A percentile compares a stretch with the other conserved stretches of the same genome.
Evolutionary conservation across 2,888 invertebrate genomes (phyloP).

Genomic region (Drosophila merina): DNA sequence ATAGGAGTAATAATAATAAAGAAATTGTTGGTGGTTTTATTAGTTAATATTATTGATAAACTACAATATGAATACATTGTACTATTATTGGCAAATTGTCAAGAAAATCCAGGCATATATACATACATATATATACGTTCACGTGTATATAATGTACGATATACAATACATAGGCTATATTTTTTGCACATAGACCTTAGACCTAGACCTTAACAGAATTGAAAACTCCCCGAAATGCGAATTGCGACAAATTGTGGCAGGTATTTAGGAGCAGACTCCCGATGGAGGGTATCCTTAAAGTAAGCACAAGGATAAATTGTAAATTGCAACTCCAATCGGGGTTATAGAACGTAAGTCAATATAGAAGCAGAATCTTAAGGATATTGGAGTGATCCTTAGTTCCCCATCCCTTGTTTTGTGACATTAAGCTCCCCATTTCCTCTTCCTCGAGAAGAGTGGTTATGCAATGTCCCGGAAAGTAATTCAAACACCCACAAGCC

Average conservation of each 20-base stretch:
- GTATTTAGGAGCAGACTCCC: conserved; percentile 11
- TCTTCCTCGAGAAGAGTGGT: neutral
- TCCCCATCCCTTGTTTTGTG: conserved; percentile 4
- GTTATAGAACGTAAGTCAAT: conserved; percentile 55
- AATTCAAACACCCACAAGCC: conserved; percentile 36
- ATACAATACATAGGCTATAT: conserved; percentile 65
- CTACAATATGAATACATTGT: conserved; percentile 37
- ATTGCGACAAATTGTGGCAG: conserved; percentile 23
- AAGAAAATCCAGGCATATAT: conserved; percentile 48
- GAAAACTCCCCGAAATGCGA: conserved; percentile 21
- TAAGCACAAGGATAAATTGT: conserved; percentile 47
- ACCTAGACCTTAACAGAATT: conserved; percentile 57
- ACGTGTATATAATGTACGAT: conserved; percentile 72
- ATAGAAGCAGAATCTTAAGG: neutral
- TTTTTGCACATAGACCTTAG: conserved; percentile 74
- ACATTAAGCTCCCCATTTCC: neutral
- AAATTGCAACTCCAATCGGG: conserved; percentile 52
- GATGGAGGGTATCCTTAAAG: neutral
- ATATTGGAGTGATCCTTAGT: neutral
- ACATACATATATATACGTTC: conserved; percentile 53
- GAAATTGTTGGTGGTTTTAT: conserved; percentile 70
- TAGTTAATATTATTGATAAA: conserved; percentile 46
- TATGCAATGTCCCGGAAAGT: conserved; percentile 15
- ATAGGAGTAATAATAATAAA: conserved; percentile 37
- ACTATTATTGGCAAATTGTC: conserved; percentile 74